These are phyloP conservation scores for Theretra japonica DNA, from an alignment of 2,888 invertebrate genomes.

Conservation along the genomic window DNA sequence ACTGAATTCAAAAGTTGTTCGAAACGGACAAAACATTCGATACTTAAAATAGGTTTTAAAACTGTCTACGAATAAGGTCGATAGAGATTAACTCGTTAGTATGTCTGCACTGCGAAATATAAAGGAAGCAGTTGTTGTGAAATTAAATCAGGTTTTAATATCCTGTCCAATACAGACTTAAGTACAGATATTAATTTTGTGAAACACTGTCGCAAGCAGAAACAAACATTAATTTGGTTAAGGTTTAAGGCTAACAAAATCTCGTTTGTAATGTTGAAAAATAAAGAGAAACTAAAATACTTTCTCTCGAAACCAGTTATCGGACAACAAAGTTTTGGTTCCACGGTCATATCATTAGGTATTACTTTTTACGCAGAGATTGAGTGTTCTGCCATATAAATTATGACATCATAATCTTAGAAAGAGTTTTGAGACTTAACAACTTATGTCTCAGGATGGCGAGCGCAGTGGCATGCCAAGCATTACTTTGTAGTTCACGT, in stretches of 20 bases:
- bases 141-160: slow-evolving; percentile 8
- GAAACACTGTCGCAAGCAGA: not conserved
- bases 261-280: not conserved
- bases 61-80: too few relatives aligned
- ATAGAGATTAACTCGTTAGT: not conserved
- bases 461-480: too few relatives aligned
- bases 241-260: not conserved
- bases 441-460: too few relatives aligned
- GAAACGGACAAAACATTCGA: too few relatives aligned
- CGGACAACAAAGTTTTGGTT: not conserved
- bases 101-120: not conserved
- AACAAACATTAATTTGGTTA: not conserved
- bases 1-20: too few relatives aligned
- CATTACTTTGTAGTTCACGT: too few relatives aligned
- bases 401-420: too few relatives aligned
- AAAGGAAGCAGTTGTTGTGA: slow-evolving; percentile 6
- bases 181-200: not conserved
- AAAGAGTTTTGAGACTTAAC: too few relatives aligned
- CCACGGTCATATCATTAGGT: not conserved
- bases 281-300: not conserved
- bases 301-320: slow-evolving; percentile 3
- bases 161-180: not conserved
- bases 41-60: too few relatives aligned
- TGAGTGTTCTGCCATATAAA: too few relatives aligned
- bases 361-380: too few relatives aligned